Conservation (phyloP, 2,888 invertebrate species). For the Patella depressa region DNA sequence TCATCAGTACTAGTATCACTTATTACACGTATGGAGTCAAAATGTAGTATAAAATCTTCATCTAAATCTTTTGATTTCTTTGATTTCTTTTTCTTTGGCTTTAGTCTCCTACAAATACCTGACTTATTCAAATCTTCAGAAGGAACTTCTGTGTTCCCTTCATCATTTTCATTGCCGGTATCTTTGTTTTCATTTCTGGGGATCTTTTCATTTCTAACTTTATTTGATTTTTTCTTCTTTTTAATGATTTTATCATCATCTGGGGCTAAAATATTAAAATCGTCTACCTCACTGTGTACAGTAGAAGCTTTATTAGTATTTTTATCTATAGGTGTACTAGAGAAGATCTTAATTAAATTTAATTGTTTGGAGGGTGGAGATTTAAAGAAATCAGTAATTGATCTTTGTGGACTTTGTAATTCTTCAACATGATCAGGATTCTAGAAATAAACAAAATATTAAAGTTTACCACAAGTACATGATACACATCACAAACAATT, state of each 20-base stretch:
- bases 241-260: background rate
- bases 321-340: constrained; percentile 2
- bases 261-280: background rate
- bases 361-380: background rate
- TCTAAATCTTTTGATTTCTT: background rate
- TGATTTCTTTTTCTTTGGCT: background rate
- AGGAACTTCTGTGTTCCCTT: no score
- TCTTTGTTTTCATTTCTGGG: background rate
- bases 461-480: no score
- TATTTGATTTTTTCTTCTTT: background rate
- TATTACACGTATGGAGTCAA: constrained; percentile 1
- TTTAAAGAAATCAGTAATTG: background rate
- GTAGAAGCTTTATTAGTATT: background rate
- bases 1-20: constrained; percentile 4
- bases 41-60: constrained; percentile 1
- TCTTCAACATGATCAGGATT: background rate
- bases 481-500: no score
- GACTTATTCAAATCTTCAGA: background rate
- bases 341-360: background rate
- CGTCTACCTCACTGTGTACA: background rate
- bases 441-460: background rate
- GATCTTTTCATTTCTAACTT: background rate
- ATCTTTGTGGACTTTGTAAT: constrained; percentile 3
- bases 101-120: background rate
- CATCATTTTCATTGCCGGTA: background rate